A percentile compares a stretch with the other conserved stretches of the same genome.
Evolutionary conservation across 2,797 vertebrate species (phyloP).

Genomic region (Spinibarbus caldwelli): DNA sequence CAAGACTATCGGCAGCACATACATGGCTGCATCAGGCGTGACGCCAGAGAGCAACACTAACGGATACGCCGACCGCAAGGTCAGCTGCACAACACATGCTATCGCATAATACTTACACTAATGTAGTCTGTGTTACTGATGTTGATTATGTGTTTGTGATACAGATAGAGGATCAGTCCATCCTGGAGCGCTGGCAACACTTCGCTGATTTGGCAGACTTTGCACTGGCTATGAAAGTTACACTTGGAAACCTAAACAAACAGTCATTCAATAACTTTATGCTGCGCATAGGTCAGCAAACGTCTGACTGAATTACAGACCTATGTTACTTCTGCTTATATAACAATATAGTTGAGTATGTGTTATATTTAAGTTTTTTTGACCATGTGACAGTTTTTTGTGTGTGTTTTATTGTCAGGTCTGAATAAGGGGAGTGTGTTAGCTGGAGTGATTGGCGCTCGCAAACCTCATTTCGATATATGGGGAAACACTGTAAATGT

Average conservation of each 20-base stretch:
- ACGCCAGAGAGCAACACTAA: constrained; percentile 86
- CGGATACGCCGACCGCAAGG: constrained; percentile 81
- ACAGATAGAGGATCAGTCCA: constrained; percentile 82
- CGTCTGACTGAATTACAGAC: not conserved
- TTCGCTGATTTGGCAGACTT: constrained; percentile 92
- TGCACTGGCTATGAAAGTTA: constrained; percentile 94
- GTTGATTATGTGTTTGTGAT: constrained; percentile 22
- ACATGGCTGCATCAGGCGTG: constrained; percentile 96
- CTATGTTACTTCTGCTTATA: not conserved
- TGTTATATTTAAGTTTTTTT: not conserved
- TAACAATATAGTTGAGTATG: not conserved
- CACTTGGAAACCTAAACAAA: constrained; percentile 93
- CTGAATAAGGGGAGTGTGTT: constrained; percentile 93
- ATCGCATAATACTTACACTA: not conserved
- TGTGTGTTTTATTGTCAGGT: constrained; percentile 72
- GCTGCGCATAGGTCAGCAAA: constrained; percentile 87
- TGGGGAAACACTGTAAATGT: constrained; percentile 98
- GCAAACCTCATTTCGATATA: constrained; percentile 96
- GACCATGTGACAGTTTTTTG: not conserved
- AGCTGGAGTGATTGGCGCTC: constrained; percentile 93
- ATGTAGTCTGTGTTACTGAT: not conserved
- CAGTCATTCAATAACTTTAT: constrained; percentile 99
- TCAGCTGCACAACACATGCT: constrained; percentile 57
- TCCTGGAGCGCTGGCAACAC: constrained; percentile 91
- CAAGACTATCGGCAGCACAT: constrained; percentile 98